Conservation (phyloP, 30 jellyfish, hydroid and myxozoan genomes). For the Aurelia coerulea region DNA sequence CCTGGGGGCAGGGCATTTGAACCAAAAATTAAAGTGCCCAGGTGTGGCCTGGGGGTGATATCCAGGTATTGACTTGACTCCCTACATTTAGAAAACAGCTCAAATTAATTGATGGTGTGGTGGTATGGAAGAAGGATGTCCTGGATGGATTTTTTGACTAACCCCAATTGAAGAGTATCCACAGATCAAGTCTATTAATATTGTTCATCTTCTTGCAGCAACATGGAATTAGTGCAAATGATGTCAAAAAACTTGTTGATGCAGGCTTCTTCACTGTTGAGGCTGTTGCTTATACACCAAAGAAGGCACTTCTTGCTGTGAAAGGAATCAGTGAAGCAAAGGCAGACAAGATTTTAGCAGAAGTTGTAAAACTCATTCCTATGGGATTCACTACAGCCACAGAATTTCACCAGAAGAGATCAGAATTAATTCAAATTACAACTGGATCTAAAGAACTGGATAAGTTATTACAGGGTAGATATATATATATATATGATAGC, state of each 20-base stretch:
- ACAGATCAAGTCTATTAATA: background rate
- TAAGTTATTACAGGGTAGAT: slow-evolving; percentile 86
- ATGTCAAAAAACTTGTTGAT: slow-evolving; percentile 92
- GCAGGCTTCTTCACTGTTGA: slow-evolving; percentile 99
- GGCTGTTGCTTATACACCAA: slow-evolving; percentile 97
- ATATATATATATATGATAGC: too few species aligned
- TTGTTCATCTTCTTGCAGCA: slow-evolving; percentile 29
- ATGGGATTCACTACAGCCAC: slow-evolving; percentile 99
- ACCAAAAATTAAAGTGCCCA: too few species aligned
- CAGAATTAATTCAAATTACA: slow-evolving; percentile 94
- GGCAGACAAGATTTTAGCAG: slow-evolving; percentile 96
- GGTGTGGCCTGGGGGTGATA: too few species aligned
- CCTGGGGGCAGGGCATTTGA: too few species aligned
- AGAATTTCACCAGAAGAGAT: slow-evolving; percentile 96
- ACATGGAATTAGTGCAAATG: slow-evolving; percentile 97
- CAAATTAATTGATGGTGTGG: too few species aligned
- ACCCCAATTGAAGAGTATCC: too few species aligned
- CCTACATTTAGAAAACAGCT: too few species aligned
- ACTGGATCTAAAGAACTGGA: slow-evolving; percentile 98
- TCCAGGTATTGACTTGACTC: too few species aligned
- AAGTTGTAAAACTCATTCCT: slow-evolving; percentile 92
- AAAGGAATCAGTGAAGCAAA: slow-evolving; percentile 99
- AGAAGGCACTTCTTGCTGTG: slow-evolving; percentile 86
- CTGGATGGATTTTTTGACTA: too few species aligned
- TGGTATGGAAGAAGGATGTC: too few species aligned